These are phyloP conservation scores for Grallaria varia DNA, from an alignment of 2,113 vertebrate species.

Conservation along the genomic window DNA sequence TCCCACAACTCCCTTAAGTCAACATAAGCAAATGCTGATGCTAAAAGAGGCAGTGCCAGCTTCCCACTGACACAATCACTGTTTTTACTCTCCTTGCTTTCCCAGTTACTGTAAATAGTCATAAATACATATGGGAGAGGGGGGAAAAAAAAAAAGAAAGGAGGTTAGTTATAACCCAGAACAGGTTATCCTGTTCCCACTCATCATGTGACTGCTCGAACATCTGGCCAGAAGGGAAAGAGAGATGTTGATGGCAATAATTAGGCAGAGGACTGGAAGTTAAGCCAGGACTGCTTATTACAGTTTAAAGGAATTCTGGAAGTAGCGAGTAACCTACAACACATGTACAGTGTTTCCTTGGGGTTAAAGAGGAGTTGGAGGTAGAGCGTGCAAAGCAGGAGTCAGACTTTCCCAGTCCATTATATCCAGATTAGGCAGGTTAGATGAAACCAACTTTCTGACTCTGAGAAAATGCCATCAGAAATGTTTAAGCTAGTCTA, in stretches of 20 bases:
- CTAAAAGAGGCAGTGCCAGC: constrained; percentile 25
- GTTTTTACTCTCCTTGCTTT: background rate
- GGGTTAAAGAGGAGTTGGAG: background rate
- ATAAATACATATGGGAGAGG: background rate
- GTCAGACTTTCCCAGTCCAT: background rate
- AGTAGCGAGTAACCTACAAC: background rate
- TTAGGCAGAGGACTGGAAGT: background rate
- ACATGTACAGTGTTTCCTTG: background rate
- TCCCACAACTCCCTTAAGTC: constrained; percentile 2
- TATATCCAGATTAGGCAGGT: background rate
- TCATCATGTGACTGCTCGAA: background rate
- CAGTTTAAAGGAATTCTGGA: background rate
- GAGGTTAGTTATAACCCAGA: background rate
- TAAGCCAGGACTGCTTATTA: background rate
- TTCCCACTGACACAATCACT: background rate
- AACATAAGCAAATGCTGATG: constrained; percentile 26
- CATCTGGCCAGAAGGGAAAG: background rate
- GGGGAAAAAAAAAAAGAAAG: background rate
- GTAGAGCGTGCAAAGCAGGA: background rate
- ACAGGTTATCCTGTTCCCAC: background rate
- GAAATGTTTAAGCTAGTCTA: background rate
- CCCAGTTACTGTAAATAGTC: background rate
- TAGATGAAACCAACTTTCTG: background rate
- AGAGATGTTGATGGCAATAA: background rate
- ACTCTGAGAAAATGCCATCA: background rate